Evolutionary conservation across 2,888 invertebrate genomes (phyloP).

Genomic region (Tenthredo livida): DNA sequence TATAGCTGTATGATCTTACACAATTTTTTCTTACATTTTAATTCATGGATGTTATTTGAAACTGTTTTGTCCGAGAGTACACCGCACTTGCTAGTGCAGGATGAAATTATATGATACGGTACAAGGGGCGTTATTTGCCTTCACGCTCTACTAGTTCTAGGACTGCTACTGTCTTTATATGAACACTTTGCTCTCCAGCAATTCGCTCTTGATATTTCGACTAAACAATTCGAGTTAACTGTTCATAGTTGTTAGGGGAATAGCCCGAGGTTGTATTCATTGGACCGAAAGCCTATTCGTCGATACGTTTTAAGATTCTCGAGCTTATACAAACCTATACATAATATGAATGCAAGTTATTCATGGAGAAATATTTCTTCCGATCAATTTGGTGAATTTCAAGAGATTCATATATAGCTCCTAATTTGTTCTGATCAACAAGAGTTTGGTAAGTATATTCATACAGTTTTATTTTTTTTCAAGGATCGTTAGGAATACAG

Average conservation of each 20-base stretch:
- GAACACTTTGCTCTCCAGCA: neutral
- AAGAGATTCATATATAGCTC: neutral
- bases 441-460: too few species aligned
- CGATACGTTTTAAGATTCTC: too few species aligned
- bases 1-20: neutral
- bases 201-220: conserved; percentile 1
- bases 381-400: too few species aligned
- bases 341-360: too few species aligned
- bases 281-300: neutral
- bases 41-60: neutral
- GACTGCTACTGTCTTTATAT: conserved; percentile 24
- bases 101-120: conserved; percentile 4
- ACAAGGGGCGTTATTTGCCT: conserved; percentile 3
- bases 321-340: too few species aligned
- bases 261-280: neutral
- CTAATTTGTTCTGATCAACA: too few species aligned
- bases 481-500: neutral
- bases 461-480: neutral
- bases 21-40: neutral
- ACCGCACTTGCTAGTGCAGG: neutral
- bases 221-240: conserved; percentile 3
- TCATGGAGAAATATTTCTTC: too few species aligned
- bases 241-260: neutral
- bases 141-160: conserved; percentile 13
- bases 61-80: neutral